These are phyloP conservation scores for Eurystomus gularis DNA, from an alignment of 2,113 vertebrate species.

Conservation along the genomic window DNA sequence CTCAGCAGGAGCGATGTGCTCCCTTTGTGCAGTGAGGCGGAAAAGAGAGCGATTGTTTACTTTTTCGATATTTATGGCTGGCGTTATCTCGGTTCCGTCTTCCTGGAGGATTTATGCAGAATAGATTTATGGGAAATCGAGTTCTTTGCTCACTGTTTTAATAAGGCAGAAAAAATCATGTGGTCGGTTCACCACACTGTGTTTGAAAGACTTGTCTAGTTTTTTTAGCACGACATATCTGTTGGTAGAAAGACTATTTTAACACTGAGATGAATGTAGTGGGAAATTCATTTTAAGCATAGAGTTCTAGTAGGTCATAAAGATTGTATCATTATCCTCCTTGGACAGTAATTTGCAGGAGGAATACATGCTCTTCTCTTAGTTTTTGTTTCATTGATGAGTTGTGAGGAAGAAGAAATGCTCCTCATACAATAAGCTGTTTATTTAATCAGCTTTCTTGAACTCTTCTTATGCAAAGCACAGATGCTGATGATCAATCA, in stretches of 20 bases:
- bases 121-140: too few species aligned
- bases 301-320: constrained; percentile 29
- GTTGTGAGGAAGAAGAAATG: neutral
- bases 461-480: constrained; percentile 22
- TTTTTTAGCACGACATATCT: constrained; percentile 26
- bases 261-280: constrained; percentile 3
- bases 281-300: constrained; percentile 39
- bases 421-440: neutral
- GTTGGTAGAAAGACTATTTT: constrained; percentile 3
- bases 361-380: neutral
- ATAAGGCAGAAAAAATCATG: too few species aligned
- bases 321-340: constrained; percentile 33
- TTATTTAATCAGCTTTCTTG: constrained; percentile 42
- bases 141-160: too few species aligned
- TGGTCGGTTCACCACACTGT: too few species aligned
- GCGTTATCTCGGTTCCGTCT: too few species aligned
- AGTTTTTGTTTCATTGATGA: constrained; percentile 42
- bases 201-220: constrained; percentile 13
- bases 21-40: too few species aligned
- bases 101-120: too few species aligned
- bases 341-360: constrained; percentile 50
- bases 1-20: too few species aligned
- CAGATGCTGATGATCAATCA: constrained; percentile 48
- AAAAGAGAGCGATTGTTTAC: too few species aligned
- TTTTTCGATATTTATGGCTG: too few species aligned